A percentile compares a stretch with the other conserved stretches of the same genome.
Conservation (phyloP, 2,888 invertebrate species). For the Ornithoptera alexandrae region DNA sequence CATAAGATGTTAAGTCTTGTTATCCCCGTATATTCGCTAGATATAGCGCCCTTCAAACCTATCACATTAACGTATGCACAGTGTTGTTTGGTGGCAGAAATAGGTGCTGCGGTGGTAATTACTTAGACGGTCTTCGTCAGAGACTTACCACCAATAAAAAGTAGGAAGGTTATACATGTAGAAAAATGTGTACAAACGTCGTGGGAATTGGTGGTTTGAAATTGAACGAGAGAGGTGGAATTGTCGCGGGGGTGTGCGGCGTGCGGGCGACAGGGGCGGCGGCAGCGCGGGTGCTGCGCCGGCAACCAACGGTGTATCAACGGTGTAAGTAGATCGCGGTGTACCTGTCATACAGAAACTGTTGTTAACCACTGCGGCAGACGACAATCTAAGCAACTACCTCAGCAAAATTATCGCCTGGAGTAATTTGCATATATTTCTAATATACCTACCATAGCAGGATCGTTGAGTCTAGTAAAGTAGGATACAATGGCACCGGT, state of each 20-base stretch:
- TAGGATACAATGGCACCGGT: constrained; percentile 85
- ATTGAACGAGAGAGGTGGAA: constrained; percentile 14
- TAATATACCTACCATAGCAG: constrained; percentile 66
- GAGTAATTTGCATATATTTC: not conserved
- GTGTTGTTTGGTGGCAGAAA: too few species aligned
- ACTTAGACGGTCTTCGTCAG: too few species aligned
- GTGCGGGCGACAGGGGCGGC: constrained; percentile 59
- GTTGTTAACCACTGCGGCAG: not conserved
- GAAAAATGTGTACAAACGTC: constrained; percentile 21
- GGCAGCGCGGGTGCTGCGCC: constrained; percentile 57
- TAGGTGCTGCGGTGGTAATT: too few species aligned
- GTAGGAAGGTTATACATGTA: not conserved
- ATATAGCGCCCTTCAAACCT: too few species aligned
- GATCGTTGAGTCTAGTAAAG: constrained; percentile 82
- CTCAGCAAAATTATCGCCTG: not conserved
- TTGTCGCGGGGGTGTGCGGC: constrained; percentile 36
- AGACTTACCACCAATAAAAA: too few species aligned
- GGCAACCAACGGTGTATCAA: constrained; percentile 80
- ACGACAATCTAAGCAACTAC: not conserved
- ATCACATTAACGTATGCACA: too few species aligned
- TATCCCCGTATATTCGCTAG: too few species aligned
- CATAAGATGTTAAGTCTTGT: too few species aligned
- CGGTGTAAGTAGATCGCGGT: constrained; percentile 83
- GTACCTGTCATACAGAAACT: constrained; percentile 51
- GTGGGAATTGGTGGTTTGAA: constrained; percentile 8